A percentile compares a stretch with the other conserved stretches of the same genome.
Conservation (phyloP, 2,797 vertebrate genomes). For the Lates japonicus region DNA sequence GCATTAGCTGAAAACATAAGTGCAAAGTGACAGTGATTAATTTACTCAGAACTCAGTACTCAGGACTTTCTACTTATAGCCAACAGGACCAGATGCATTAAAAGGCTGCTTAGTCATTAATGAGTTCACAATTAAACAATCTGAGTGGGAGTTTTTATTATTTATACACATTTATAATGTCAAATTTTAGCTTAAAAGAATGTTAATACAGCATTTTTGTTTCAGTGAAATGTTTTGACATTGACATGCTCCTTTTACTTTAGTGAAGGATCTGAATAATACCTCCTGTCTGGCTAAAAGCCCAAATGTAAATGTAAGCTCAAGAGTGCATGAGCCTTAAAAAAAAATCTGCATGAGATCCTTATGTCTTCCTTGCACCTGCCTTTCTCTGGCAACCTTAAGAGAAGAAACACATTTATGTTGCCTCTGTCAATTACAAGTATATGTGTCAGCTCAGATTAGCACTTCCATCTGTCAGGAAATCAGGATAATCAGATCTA, state of each 20-base stretch:
- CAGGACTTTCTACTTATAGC: not conserved
- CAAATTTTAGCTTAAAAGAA: not conserved
- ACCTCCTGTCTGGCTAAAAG: not conserved
- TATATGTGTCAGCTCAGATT: conserved; percentile 28
- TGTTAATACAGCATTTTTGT: not conserved
- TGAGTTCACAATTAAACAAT: conserved; percentile 7
- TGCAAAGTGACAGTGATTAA: conserved; percentile 15
- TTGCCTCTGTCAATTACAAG: conserved; percentile 17
- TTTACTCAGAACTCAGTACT: not conserved
- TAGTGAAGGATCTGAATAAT: conserved; percentile 8
- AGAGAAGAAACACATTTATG: conserved; percentile 14
- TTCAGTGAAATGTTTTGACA: not conserved
- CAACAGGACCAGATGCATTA: conserved; percentile 1
- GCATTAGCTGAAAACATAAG: conserved; percentile 9
- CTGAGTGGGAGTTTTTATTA: not conserved
- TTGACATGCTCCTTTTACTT: not conserved
- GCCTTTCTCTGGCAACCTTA: conserved; percentile 1
- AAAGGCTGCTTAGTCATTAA: conserved; percentile 6
- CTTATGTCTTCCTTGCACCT: not conserved
- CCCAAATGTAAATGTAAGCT: not conserved
- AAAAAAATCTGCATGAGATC: not conserved
- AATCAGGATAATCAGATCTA: conserved; percentile 50
- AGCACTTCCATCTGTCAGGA: conserved; percentile 44
- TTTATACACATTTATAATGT: too few species aligned
- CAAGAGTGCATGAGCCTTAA: not conserved